Conservation (phyloP, 2,888 invertebrate genomes). For the Parapristionchus giblindavisi region DNA sequence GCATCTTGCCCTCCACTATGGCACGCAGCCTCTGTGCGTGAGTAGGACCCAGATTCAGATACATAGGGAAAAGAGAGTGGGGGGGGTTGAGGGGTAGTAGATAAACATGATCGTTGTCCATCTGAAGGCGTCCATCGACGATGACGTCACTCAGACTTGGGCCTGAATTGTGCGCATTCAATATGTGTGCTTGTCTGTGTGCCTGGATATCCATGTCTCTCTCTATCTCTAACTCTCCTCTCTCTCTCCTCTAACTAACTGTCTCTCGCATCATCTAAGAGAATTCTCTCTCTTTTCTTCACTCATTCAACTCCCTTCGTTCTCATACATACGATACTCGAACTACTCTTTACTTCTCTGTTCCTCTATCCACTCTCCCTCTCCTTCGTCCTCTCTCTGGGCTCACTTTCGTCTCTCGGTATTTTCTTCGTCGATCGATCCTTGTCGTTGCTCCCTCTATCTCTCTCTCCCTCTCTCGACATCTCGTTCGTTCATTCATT, state of each 20-base stretch:
- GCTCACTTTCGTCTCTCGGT: neutral
- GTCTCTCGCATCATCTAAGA: neutral
- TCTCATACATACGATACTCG: neutral
- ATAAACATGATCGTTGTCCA: too few species aligned
- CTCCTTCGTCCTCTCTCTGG: neutral
- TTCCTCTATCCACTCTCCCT: neutral
- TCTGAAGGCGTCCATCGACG: too few species aligned
- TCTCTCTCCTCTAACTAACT: slow-evolving; percentile 36
- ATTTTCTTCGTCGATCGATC: neutral
- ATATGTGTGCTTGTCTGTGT: too few species aligned
- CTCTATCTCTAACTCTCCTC: slow-evolving; percentile 1
- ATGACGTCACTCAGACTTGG: too few species aligned
- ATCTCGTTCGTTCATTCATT: slow-evolving; percentile 3
- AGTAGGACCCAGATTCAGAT: too few species aligned
- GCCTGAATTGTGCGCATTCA: neutral
- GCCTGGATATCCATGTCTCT: neutral
- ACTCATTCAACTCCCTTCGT: neutral
- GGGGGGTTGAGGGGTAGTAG: too few species aligned
- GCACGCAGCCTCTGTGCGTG: too few species aligned
- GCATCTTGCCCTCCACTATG: too few species aligned
- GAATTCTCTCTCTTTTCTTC: neutral
- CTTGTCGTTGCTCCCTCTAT: neutral
- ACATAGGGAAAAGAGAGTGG: too few species aligned
- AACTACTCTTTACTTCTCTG: slow-evolving; percentile 18
- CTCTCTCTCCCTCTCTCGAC: slow-evolving; percentile 6